These are phyloP conservation scores for Agraylea sexmaculata DNA, from an alignment of 1,140 invertebrate genomes.

Conservation along the genomic window DNA sequence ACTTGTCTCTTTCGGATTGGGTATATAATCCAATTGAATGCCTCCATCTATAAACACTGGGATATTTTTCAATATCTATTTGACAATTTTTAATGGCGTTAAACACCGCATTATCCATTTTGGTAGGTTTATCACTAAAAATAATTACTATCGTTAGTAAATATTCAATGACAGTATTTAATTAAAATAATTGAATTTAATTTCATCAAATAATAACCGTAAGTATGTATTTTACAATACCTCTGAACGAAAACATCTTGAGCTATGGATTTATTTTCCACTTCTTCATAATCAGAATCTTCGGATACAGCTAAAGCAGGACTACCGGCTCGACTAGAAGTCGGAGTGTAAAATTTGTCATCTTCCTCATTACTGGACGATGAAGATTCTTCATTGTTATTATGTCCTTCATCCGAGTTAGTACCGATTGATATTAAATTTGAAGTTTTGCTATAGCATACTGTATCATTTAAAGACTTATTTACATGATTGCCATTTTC, in stretches of 20 bases:
- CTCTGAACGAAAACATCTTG: slow-evolving; percentile 16
- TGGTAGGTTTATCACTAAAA: slow-evolving; percentile 50
- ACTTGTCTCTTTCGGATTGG: slow-evolving; percentile 43
- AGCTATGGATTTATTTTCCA: slow-evolving; percentile 25
- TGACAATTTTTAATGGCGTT: slow-evolving; percentile 45
- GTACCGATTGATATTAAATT: too few relatives aligned
- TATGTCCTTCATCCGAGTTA: too few relatives aligned
- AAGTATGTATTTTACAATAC: slow-evolving; percentile 11
- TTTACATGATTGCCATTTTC: too few relatives aligned
- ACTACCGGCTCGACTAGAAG: slow-evolving; percentile 34
- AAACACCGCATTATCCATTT: slow-evolving; percentile 56
- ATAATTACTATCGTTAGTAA: slow-evolving; percentile 16
- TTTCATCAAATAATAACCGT: background rate
- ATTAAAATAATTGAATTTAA: background rate
- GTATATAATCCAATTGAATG: slow-evolving; percentile 44
- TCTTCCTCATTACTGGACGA: slow-evolving; percentile 3
- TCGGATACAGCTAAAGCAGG: slow-evolving; percentile 22
- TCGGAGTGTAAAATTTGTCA: slow-evolving; percentile 36
- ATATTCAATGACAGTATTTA: background rate
- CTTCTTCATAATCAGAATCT: slow-evolving; percentile 26
- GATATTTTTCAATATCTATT: slow-evolving; percentile 44
- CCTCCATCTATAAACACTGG: slow-evolving; percentile 57
- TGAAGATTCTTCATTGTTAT: too few relatives aligned
- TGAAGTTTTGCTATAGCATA: too few relatives aligned
- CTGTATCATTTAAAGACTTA: too few relatives aligned